Conservation (phyloP, 2,888 invertebrate genomes). For the Lasioglossum calceatum region DNA sequence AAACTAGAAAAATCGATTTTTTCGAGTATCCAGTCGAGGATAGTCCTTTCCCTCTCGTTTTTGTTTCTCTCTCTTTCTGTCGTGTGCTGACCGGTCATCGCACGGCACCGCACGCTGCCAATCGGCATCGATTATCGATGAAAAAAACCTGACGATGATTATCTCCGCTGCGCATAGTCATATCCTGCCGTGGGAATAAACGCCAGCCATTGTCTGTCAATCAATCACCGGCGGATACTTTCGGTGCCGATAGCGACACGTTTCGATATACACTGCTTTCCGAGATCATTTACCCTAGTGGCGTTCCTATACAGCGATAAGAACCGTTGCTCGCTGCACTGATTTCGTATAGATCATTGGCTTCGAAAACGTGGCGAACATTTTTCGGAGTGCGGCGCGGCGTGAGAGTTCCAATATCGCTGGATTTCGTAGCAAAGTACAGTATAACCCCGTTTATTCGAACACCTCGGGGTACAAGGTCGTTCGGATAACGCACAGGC, state of each 20-base stretch:
- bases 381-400: too few species aligned
- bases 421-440: too few species aligned
- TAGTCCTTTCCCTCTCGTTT: background rate
- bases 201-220: slow-evolving; percentile 41
- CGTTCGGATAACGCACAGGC: too few species aligned
- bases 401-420: too few species aligned
- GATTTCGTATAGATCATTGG: background rate
- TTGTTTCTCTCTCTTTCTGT: slow-evolving; percentile 2
- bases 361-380: too few species aligned
- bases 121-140: slow-evolving; percentile 56
- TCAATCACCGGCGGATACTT: slow-evolving; percentile 53
- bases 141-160: slow-evolving; percentile 35
- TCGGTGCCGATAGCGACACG: slow-evolving; percentile 36
- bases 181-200: slow-evolving; percentile 48
- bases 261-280: slow-evolving; percentile 12
- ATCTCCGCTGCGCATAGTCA: slow-evolving; percentile 36
- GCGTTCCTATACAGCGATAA: too few species aligned
- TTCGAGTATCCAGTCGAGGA: too few species aligned
- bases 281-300: slow-evolving; percentile 14
- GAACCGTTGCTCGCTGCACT: background rate
- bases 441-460: too few species aligned
- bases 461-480: too few species aligned
- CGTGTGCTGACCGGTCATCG: too few species aligned
- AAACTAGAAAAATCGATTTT: too few species aligned
- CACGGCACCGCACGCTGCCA: slow-evolving; percentile 12